A percentile compares a stretch with the other conserved stretches of the same genome.
Evolutionary conservation across 2,797 vertebrate species (phyloP).

Genomic region (Brachyrhaphis roseni): DNA sequence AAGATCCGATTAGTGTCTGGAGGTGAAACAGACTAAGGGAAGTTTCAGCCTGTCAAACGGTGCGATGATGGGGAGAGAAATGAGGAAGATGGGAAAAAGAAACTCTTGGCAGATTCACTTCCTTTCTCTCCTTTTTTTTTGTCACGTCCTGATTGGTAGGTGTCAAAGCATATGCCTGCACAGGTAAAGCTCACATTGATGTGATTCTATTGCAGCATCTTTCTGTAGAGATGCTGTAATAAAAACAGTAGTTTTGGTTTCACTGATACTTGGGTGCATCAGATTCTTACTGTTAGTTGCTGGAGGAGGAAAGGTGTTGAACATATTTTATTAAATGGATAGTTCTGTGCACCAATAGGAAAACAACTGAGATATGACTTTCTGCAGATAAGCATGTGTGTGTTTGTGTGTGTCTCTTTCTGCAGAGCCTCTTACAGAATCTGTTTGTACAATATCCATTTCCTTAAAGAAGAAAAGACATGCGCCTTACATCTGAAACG

Average conservation of each 20-base stretch:
- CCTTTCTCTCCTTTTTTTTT: slow-evolving; percentile 31
- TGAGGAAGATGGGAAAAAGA: slow-evolving; percentile 60
- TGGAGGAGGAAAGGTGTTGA: slow-evolving; percentile 2
- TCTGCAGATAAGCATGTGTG: slow-evolving; percentile 6
- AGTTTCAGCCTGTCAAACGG: slow-evolving; percentile 36
- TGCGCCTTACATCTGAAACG: neutral
- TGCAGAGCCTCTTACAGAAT: slow-evolving; percentile 3
- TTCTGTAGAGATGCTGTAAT: slow-evolving; percentile 23
- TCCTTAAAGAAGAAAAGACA: slow-evolving; percentile 28
- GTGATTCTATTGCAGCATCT: slow-evolving; percentile 38
- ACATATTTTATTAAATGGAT: neutral
- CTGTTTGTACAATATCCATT: slow-evolving; percentile 8
- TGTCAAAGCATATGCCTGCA: slow-evolving; percentile 23
- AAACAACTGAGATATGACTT: slow-evolving; percentile 17
- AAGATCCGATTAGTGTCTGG: slow-evolving; percentile 30
- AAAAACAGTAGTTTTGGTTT: slow-evolving; percentile 32
- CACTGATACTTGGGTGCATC: slow-evolving; percentile 39
- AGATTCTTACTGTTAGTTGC: slow-evolving; percentile 17
- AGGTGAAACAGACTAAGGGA: slow-evolving; percentile 40
- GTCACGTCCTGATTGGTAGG: slow-evolving; percentile 53
- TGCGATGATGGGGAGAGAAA: slow-evolving; percentile 41
- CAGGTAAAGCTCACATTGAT: slow-evolving; percentile 45
- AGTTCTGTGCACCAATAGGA: neutral
- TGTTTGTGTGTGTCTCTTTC: slow-evolving; percentile 11
- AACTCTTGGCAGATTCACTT: slow-evolving; percentile 69